Evolutionary conservation across 2,888 invertebrate genomes (phyloP).

Genomic region (Auanema freiburgensis): DNA sequence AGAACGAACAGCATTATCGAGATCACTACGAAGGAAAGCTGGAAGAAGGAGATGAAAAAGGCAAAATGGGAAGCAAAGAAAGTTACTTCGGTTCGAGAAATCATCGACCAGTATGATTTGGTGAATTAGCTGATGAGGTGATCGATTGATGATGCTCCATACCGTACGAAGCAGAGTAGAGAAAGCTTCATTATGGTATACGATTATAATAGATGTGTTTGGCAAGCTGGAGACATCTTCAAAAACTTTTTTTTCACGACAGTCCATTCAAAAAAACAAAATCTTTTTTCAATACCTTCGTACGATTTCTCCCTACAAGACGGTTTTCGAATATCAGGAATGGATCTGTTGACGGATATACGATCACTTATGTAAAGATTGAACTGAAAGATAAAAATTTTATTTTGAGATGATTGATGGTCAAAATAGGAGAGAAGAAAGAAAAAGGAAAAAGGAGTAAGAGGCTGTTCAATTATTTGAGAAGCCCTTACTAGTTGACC

Average conservation of each 20-base stretch:
- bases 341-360: constrained; percentile 64
- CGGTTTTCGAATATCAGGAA: constrained; percentile 71
- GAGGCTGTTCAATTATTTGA: no score
- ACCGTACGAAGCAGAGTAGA: constrained; percentile 92
- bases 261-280: not conserved
- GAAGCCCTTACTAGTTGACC: no score
- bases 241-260: constrained; percentile 4
- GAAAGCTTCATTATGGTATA: constrained; percentile 99
- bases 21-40: constrained; percentile 47
- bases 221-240: constrained; percentile 72
- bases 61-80: not conserved
- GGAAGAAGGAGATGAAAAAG: constrained; percentile 12
- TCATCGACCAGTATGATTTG: constrained; percentile 98
- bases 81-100: constrained; percentile 77
- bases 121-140: constrained; percentile 70
- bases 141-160: constrained; percentile 90
- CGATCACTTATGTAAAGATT: constrained; percentile 95
- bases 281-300: constrained; percentile 25
- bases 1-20: constrained; percentile 39
- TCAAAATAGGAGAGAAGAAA: no score
- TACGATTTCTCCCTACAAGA: constrained; percentile 71
- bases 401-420: no score
- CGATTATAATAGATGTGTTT: constrained; percentile 86
- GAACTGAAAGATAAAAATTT: constrained; percentile 72
- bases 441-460: no score